Evolutionary conservation across 30 jellyfish, hydroid and myxozoan genomes (phyloP), one percentile per base, ranked within the genome.

Genomic region (Chironex yamaguchii): DNA sequence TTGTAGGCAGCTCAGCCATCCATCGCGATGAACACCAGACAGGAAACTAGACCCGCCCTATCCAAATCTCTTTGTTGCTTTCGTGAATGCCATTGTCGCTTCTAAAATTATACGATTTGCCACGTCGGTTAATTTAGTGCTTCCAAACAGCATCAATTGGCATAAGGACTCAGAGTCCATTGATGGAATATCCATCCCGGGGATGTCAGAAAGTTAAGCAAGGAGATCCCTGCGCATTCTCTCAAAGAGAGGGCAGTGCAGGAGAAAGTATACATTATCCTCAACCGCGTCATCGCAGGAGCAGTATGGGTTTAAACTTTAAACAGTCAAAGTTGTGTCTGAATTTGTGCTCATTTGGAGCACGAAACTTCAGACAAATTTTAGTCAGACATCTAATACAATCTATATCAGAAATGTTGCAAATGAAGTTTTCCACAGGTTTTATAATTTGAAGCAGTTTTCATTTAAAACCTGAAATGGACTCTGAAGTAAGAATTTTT

Each of bases 131-230:
- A 73, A 73, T 20, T 35, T 36, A 27, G 78, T 22, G 74, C 78
- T 49, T 30, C 83, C 83, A 69, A 29, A 69, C 71, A 69, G 71
- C 83, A 69, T 31, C 70, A 69, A 17, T 69, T 69, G 71, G n/a
- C 83, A 69, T 69, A 69, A 69, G 6, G 83, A 69, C 24, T 26
- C 29, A 17, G 71, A 29, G 36, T 69, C 71, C 6, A 69, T 29
- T 69, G 76, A 69, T 33, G 28, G 34, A 14, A 69, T 32, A 28
- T 69, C 83, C 34, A 69, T 69, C 83, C 83, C 71, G 27, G 83
- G 83, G 73, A 69, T 69, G 73, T 69, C 83, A 69, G 83, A 69
- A 69, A 69, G 83, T 69, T 69, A 34, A 69, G 68, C 74, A 34
- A 34, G 83, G 83, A 34, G 83, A 69, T 32, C 83, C 27, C 71